Base-by-base conservation (phyloP, 2,797 vertebrate genomes). In the Anguilla megastoma region DNA sequence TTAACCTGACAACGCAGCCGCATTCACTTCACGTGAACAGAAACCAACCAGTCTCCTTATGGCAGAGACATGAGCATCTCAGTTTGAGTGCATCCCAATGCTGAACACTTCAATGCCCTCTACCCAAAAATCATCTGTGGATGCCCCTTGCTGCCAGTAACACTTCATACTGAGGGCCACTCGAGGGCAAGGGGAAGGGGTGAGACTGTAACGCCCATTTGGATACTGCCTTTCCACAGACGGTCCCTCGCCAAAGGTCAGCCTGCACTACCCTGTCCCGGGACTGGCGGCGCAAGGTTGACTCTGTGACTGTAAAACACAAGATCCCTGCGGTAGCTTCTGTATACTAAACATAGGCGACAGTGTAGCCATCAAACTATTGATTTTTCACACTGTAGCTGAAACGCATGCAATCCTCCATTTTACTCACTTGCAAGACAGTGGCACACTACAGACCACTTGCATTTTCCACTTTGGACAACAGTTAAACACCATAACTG, bases 301-400 rank as follows among this genome's bases (percentile, higher is more conserved):
- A 41, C 69, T 12, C 10, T 16, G 33, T 16, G 36, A 21, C 12
- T 76, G 33, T 36, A 14, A 41, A 76, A 41, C 16, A 41, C 74
- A 76, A 71, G n/a, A 71, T 71, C 69, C n/a, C 69, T 76, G 74
- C 16, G 74, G 30, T 36, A 18, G 74, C 74, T 41, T 36, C 74
- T 76, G 33, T 41, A 8, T 18, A 76, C 33, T 2, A 76, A 36
- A 76, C 74, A 30, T 2, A n/a, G 14, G 74, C 36, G 14, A 41
- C 4, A 7, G 16, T 18, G 33, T 12, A 18, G 5, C 74, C 41
- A 2, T 33, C 74, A 16, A 12, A 76, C 74, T 41, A 76, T 41
- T 76, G 71, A 76, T 76, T 41, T 76, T 18, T 36, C 18, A n/a
- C 60, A 63, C 18, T 63, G 60, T n/a, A 66, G 60, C 18, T 63